Evolutionary conservation across 2,113 vertebrate genomes (phyloP).

Genomic region (Zeus faber): DNA sequence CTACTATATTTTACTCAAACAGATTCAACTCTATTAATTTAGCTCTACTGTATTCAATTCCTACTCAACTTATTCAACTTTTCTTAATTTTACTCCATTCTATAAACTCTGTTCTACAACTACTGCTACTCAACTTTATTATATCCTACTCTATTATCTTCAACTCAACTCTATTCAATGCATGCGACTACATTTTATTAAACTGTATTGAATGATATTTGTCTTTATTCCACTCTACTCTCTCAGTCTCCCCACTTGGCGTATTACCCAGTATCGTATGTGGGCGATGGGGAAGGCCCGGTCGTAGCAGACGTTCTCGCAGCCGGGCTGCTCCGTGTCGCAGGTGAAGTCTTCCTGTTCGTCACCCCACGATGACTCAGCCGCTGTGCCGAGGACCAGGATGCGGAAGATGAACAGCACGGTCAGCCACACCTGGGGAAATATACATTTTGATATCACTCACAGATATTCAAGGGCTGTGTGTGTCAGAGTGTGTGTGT

Average conservation of each 20-base stretch:
- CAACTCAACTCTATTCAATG: too few species aligned
- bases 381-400: slow-evolving; percentile 92
- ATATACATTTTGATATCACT: neutral
- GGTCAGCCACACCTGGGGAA: slow-evolving; percentile 84
- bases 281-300: slow-evolving; percentile 95
- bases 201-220: too few species aligned
- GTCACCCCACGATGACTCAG: slow-evolving; percentile 94
- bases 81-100: too few species aligned
- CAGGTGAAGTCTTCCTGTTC: slow-evolving; percentile 95
- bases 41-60: neutral
- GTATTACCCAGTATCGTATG: slow-evolving; percentile 85
- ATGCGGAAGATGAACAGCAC: slow-evolving; percentile 97
- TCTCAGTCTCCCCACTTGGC: neutral
- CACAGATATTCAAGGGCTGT: neutral
- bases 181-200: too few species aligned
- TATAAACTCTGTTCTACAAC: too few species aligned
- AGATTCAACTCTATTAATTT: neutral
- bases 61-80: too few species aligned
- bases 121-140: too few species aligned
- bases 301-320: slow-evolving; percentile 95
- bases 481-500: slow-evolving; percentile 4
- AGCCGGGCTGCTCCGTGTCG: slow-evolving; percentile 89
- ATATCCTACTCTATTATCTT: too few species aligned
- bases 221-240: neutral
- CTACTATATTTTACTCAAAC: neutral